These are phyloP conservation scores for Teleogryllus oceanicus DNA, from an alignment of 2,888 invertebrate species.

Conservation along the genomic window DNA sequence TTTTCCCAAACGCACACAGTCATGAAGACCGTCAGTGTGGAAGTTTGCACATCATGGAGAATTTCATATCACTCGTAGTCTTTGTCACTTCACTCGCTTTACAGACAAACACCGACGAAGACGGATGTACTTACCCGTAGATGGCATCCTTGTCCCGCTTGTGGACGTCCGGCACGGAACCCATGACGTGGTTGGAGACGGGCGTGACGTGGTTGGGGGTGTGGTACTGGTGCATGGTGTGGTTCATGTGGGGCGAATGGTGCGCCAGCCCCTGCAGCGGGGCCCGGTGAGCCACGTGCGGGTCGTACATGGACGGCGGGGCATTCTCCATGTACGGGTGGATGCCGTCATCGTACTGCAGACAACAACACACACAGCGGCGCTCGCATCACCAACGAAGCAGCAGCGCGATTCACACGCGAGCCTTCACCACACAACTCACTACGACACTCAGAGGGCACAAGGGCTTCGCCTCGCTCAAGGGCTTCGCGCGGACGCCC, in stretches of 20 bases:
- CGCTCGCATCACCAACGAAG: background rate
- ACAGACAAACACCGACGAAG: background rate
- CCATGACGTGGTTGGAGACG: constrained; percentile 76
- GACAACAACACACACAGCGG: constrained; percentile 38
- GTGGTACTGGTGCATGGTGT: constrained; percentile 48
- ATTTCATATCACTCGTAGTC: background rate
- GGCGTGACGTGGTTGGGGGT: constrained; percentile 65
- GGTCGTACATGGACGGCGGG: constrained; percentile 66
- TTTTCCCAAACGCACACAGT: background rate
- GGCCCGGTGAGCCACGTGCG: constrained; percentile 59
- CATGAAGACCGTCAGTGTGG: background rate
- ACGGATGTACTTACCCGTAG: constrained; percentile 71
- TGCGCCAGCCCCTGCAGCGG: constrained; percentile 51
- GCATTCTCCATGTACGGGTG: constrained; percentile 83
- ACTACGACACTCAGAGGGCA: background rate
- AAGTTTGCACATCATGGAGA: background rate
- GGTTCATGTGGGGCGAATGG: constrained; percentile 73
- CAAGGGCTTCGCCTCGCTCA: background rate
- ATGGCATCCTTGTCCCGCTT: constrained; percentile 98
- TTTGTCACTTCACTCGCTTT: background rate
- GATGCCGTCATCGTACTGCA: constrained; percentile 94
- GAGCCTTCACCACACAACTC: background rate
- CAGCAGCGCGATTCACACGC: background rate
- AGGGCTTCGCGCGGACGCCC: background rate
- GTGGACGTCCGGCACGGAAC: constrained; percentile 82